Conservation (phyloP, 35 echinoderm and acorn worm species). For the Ophiothrix spiculata region DNA sequence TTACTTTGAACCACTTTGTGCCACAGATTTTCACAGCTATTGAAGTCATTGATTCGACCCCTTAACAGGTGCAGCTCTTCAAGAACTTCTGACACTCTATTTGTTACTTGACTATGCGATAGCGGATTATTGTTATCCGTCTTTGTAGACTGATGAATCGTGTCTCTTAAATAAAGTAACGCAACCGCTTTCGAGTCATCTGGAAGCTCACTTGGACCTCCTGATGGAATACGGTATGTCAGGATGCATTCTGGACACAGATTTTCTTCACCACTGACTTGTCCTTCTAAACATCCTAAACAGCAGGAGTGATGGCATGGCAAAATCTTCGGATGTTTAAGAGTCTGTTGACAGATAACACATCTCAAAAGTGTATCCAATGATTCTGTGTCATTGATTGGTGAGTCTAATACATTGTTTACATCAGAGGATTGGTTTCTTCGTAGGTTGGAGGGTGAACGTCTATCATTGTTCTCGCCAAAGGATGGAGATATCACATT, state of each 20-base stretch:
- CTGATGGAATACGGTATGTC: not conserved
- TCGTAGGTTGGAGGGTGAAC: too few relatives aligned
- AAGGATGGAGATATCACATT: too few relatives aligned
- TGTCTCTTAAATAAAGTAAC: not conserved
- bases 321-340: conserved; percentile 14
- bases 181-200: not conserved
- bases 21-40: conserved; percentile 19
- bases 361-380: too few relatives aligned
- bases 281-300: not conserved
- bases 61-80: not conserved
- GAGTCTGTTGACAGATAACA: conserved; percentile 21
- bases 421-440: too few relatives aligned
- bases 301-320: conserved; percentile 32
- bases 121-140: not conserved
- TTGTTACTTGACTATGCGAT: not conserved
- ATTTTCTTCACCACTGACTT: conserved; percentile 11
- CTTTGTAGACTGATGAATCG: not conserved
- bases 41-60: conserved; percentile 5
- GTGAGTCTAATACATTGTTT: too few relatives aligned
- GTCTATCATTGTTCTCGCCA: too few relatives aligned
- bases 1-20: conserved; percentile 7
- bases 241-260: conserved; percentile 28
- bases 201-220: not conserved
- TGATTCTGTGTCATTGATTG: too few relatives aligned
- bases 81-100: not conserved